These are phyloP conservation scores for Oryzias celebensis DNA, from an alignment of 2,113 vertebrate species.

Conservation along the genomic window DNA sequence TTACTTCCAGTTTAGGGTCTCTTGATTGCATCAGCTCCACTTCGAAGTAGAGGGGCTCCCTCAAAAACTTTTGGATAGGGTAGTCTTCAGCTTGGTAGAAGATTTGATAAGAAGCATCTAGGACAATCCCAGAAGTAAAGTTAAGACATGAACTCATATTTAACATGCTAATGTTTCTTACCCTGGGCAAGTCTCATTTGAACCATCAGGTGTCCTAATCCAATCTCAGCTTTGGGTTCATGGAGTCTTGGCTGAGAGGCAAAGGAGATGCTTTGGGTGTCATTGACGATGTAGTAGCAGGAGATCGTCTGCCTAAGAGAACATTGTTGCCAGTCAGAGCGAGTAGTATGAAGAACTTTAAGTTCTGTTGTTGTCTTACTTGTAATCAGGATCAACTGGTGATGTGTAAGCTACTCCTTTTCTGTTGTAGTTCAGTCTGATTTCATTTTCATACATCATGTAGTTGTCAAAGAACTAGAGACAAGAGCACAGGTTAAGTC, in stretches of 20 bases:
- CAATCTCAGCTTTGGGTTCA: slow-evolving; percentile 52
- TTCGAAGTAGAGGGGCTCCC: slow-evolving; percentile 74
- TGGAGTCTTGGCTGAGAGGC: slow-evolving; percentile 18
- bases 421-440: slow-evolving; percentile 25
- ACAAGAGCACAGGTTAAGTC: background rate
- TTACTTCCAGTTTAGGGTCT: slow-evolving; percentile 61
- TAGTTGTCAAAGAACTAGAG: slow-evolving; percentile 66
- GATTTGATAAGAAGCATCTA: slow-evolving; percentile 59
- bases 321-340: too few relatives aligned
- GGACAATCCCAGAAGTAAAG: background rate
- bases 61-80: slow-evolving; percentile 67
- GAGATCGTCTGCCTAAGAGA: slow-evolving; percentile 54
- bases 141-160: too few relatives aligned
- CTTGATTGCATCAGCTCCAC: slow-evolving; percentile 56
- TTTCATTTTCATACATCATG: slow-evolving; percentile 76
- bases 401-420: background rate
- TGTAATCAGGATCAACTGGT: slow-evolving; percentile 52
- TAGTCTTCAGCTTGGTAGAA: slow-evolving; percentile 69
- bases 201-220: slow-evolving; percentile 62
- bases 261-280: slow-evolving; percentile 48
- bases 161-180: background rate
- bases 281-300: slow-evolving; percentile 71
- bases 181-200: slow-evolving; percentile 69
- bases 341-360: too few relatives aligned
- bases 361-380: slow-evolving; percentile 24